Evolutionary conservation across 2,113 vertebrate genomes (phyloP), one percentile per base, ranked within the genome.

Genomic region (Ciconia maguari): DNA sequence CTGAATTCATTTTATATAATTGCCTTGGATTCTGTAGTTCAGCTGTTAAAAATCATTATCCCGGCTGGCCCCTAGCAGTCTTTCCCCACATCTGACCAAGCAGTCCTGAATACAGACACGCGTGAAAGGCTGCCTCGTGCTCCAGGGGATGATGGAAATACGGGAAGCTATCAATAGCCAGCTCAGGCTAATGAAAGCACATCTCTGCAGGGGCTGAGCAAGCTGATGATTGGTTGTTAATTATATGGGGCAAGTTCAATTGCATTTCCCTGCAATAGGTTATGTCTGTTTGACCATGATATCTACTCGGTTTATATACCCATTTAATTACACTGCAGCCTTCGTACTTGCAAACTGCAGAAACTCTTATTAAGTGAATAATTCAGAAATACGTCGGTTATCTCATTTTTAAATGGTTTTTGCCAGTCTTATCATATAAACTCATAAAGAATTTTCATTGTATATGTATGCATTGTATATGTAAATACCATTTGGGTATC

Each of bases 11-110:
- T 97, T 89, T 68, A 55, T 83, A 36, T 83, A 83, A 96, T 95
- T 18, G 19, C 36, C 71, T 95, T 26, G 36, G 54, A 77, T 90
- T 83, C 71, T 96, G 62, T 52, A 65, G 41, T 81, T 96, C 81
- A 84, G 34, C 90, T 95, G 81, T 32, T 95, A 92, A 81, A 96
- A 97, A 91, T 95, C 90, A 90, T 97, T 92, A 89, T 36, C 60
- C 68, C 1, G 6, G 26, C 78, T 94, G 83, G 78, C 86, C 88
- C 66, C 76, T 41, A 87, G 95, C 86, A 91, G 42, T 36, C 76
- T 89, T 88, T 83, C 36, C 72, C 71, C 65, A n/a, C 42, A 19
- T 91, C 78, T 88, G 86, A 91, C 83, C 88, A 88, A 51, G 51
- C 29, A 91, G 74, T 48, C 57, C 90, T 36, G 66, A 84, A 51